phyloP scores from a whole-genome alignment of 2,797 vertebrate species.

The Acomys russatus region DNA sequence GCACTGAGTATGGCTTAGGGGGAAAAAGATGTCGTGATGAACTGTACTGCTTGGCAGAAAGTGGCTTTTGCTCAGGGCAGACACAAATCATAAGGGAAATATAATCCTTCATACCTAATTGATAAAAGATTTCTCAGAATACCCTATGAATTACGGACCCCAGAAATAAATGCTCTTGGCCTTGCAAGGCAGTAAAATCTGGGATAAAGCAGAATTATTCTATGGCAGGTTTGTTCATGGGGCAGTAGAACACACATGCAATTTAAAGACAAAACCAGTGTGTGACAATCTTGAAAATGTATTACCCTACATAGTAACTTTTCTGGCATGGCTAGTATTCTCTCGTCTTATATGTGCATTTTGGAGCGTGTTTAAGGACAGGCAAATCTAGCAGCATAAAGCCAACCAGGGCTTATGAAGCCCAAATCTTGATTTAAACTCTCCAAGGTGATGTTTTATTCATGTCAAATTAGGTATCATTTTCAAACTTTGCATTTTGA shows the following conservation, averaged over 20 bases:
- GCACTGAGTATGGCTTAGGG: conserved; percentile 9
- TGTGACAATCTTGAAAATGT: conserved; percentile 73
- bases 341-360: conserved; percentile 57
- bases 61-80: conserved; percentile 47
- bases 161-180: conserved; percentile 44
- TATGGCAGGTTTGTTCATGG: neutral
- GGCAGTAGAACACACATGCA: conserved; percentile 49
- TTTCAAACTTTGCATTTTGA: conserved; percentile 85
- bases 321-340: conserved; percentile 60
- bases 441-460: conserved; percentile 81
- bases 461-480: conserved; percentile 84
- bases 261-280: conserved; percentile 68
- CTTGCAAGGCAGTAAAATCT: conserved; percentile 23
- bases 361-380: conserved; percentile 71
- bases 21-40: conserved; percentile 53
- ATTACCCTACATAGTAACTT: conserved; percentile 66
- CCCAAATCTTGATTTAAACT: conserved; percentile 82
- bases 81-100: conserved; percentile 65
- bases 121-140: conserved; percentile 69
- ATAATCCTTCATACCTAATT: conserved; percentile 70
- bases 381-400: conserved; percentile 79
- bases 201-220: conserved; percentile 52
- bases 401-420: conserved; percentile 72
- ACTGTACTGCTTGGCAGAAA: conserved; percentile 52
- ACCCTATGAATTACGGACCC: neutral